These are phyloP conservation scores for Hypomesus transpacificus DNA, from an alignment of 2,113 vertebrate species.

Conservation along the genomic window DNA sequence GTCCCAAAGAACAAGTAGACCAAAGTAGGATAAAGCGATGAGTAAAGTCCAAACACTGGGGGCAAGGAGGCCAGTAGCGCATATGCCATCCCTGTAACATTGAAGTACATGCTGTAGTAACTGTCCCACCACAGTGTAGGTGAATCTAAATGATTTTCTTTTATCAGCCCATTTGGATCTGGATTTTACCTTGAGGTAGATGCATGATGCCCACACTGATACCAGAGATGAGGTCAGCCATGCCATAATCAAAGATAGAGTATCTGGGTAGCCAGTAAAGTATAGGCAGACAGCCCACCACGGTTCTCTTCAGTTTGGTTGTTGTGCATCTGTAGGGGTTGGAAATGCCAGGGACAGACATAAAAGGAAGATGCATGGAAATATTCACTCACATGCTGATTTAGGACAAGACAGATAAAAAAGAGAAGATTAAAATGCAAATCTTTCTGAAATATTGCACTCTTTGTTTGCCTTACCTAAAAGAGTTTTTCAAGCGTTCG, in stretches of 20 bases:
- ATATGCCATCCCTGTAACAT: slow-evolving; percentile 85
- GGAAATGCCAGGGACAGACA: neutral
- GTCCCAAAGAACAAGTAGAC: slow-evolving; percentile 95
- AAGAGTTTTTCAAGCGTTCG: slow-evolving; percentile 53
- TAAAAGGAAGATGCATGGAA: too few relatives aligned
- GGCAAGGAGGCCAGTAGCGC: slow-evolving; percentile 90
- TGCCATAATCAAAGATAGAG: slow-evolving; percentile 84
- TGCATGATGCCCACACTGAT: slow-evolving; percentile 98
- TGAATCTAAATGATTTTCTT: neutral
- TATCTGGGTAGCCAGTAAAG: slow-evolving; percentile 90
- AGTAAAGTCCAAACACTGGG: slow-evolving; percentile 87
- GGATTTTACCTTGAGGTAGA: slow-evolving; percentile 84
- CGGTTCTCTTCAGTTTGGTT: slow-evolving; percentile 65
- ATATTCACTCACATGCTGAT: too few relatives aligned
- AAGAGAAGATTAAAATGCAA: neutral
- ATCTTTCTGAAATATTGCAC: neutral
- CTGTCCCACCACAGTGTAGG: neutral
- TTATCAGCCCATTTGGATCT: neutral
- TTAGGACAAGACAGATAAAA: neutral
- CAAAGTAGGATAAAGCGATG: slow-evolving; percentile 88
- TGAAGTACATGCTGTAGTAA: slow-evolving; percentile 1
- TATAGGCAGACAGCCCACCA: slow-evolving; percentile 78
- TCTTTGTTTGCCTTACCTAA: slow-evolving; percentile 58
- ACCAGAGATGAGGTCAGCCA: slow-evolving; percentile 84
- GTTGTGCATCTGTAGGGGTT: slow-evolving; percentile 71